Evolutionary conservation across 2,113 vertebrate genomes (phyloP).

Genomic region (Emberiza fucata): DNA sequence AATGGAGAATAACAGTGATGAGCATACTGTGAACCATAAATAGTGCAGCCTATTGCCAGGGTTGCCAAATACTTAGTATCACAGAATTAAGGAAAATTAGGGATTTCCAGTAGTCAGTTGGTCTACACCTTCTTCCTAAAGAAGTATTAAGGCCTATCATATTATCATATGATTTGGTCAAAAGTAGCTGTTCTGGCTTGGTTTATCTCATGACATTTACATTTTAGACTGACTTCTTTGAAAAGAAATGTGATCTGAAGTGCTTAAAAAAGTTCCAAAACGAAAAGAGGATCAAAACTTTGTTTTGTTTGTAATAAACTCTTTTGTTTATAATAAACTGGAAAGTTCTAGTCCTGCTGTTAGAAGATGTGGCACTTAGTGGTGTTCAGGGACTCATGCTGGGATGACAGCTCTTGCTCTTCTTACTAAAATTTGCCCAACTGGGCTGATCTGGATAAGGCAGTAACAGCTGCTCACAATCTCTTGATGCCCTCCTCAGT

Average conservation of each 20-base stretch:
- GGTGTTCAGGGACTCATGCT: fast-evolving
- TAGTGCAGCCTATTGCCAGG: background rate
- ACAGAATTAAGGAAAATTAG: background rate
- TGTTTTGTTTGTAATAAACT: background rate
- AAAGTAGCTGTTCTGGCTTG: background rate
- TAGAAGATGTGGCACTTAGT: background rate
- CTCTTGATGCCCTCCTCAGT: background rate
- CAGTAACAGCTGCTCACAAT: background rate
- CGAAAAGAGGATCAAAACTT: background rate
- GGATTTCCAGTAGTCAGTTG: background rate
- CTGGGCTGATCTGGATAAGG: background rate
- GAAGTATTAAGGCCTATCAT: background rate
- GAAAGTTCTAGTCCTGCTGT: background rate
- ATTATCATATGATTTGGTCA: background rate
- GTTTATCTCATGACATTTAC: background rate
- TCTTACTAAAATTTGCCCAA: background rate
- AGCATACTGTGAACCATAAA: background rate
- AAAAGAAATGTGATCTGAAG: background rate
- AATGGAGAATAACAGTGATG: background rate
- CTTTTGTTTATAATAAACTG: background rate
- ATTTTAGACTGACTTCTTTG: background rate
- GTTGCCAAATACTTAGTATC: background rate
- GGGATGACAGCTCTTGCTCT: background rate
- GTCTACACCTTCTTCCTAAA: background rate
- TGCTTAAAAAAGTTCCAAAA: background rate